phyloP scores from a whole-genome alignment of 92 coral and sea anemone genomes.

The Zoanthus sansibaricus region DNA sequence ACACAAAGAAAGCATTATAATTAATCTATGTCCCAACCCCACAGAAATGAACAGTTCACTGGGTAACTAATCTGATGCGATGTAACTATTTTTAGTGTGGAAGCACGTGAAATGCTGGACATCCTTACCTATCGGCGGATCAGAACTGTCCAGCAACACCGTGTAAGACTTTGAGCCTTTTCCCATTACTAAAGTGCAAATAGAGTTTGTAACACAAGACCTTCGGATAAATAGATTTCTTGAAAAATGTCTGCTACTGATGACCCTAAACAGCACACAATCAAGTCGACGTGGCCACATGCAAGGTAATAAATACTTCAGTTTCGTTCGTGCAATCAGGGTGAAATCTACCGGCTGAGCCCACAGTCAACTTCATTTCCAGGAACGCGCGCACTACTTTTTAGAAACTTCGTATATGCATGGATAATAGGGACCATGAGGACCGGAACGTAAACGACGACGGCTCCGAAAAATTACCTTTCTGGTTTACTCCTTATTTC shows the following conservation, averaged over 20 bases:
- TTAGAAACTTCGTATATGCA: not conserved
- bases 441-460: too few species aligned
- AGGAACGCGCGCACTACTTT: not conserved
- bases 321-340: slow-evolving; percentile 32
- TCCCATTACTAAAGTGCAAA: slow-evolving; percentile 29
- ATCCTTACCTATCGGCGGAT: slow-evolving; percentile 92
- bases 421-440: too few species aligned
- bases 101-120: slow-evolving; percentile 4
- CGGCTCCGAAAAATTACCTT: too few species aligned
- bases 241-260: slow-evolving; percentile 34
- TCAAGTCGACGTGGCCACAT: slow-evolving; percentile 70
- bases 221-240: slow-evolving; percentile 1
- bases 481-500: too few species aligned
- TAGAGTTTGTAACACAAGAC: slow-evolving; percentile 6
- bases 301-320: slow-evolving; percentile 37
- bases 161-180: slow-evolving; percentile 68
- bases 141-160: slow-evolving; percentile 67
- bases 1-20: not conserved
- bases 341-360: slow-evolving; percentile 28
- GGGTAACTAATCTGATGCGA: not conserved
- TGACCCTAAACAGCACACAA: slow-evolving; percentile 48
- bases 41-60: not conserved
- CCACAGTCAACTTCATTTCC: slow-evolving; percentile 29
- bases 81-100: not conserved
- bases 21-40: not conserved